These are phyloP conservation scores for Puffinus mauretanicus DNA, from an alignment of 2,113 vertebrate genomes.

Conservation along the genomic window DNA sequence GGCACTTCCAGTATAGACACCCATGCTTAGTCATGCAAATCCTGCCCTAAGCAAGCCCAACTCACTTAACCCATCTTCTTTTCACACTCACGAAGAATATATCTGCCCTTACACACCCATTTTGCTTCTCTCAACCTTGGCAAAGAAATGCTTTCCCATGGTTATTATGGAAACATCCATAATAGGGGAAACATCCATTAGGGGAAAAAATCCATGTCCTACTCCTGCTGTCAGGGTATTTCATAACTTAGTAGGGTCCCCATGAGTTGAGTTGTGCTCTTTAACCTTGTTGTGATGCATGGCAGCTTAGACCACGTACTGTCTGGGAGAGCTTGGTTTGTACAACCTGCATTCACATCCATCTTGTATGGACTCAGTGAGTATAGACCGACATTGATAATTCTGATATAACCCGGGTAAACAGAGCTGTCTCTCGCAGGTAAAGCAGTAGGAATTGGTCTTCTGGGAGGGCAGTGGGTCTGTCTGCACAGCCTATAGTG, in stretches of 20 bases:
- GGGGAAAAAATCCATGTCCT: background rate
- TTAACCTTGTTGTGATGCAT: background rate
- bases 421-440: background rate
- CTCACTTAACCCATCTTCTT: background rate
- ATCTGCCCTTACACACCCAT: background rate
- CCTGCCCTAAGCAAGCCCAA: background rate
- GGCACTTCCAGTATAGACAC: background rate
- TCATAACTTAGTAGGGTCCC: background rate
- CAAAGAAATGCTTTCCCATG: background rate
- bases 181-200: no score
- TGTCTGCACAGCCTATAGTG: background rate
- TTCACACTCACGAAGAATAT: background rate
- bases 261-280: background rate
- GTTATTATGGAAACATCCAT: background rate
- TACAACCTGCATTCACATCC: background rate
- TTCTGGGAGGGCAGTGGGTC: background rate
- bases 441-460: background rate
- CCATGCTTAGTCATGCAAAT: background rate
- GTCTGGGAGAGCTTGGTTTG: background rate
- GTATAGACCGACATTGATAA: fast-evolving
- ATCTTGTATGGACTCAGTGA: background rate
- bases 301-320: background rate
- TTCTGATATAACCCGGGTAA: background rate
- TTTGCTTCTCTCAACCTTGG: background rate
- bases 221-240: background rate